A percentile compares a stretch with the other conserved stretches of the same genome.
Evolutionary conservation across 2,113 vertebrate genomes (phyloP).

Genomic region (Regulus satrapa): DNA sequence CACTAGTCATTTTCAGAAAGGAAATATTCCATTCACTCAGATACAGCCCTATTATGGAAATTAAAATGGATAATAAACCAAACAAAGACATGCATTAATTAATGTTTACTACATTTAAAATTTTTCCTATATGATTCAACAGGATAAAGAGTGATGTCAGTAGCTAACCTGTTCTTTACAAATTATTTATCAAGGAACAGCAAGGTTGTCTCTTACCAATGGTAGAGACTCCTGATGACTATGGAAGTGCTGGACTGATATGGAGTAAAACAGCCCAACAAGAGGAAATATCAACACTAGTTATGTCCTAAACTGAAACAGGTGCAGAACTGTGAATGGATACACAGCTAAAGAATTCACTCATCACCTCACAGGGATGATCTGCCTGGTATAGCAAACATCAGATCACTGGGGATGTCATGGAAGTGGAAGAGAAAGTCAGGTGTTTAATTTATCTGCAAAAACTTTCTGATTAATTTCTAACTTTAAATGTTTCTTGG

Average conservation of each 20-base stretch:
- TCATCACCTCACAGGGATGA: background rate
- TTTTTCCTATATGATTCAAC: background rate
- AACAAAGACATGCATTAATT: background rate
- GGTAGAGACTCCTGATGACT: background rate
- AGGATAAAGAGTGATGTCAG: background rate
- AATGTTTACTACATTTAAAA: background rate
- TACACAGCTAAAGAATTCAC: background rate
- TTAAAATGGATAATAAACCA: background rate
- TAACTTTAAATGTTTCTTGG: background rate
- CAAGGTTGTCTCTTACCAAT: background rate
- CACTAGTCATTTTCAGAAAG: background rate
- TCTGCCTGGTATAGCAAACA: background rate
- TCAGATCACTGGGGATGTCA: background rate
- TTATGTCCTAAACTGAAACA: background rate
- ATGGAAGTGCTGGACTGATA: background rate
- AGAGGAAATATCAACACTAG: background rate
- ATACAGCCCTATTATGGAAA: background rate
- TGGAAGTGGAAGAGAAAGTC: background rate
- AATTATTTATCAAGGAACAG: background rate
- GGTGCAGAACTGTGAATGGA: background rate
- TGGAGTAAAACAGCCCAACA: background rate
- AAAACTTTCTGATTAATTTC: background rate
- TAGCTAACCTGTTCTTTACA: background rate
- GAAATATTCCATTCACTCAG: background rate
- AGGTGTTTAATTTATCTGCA: background rate